Base-by-base conservation (phyloP, 2,888 invertebrate genomes). In the Dasypolia templi region DNA sequence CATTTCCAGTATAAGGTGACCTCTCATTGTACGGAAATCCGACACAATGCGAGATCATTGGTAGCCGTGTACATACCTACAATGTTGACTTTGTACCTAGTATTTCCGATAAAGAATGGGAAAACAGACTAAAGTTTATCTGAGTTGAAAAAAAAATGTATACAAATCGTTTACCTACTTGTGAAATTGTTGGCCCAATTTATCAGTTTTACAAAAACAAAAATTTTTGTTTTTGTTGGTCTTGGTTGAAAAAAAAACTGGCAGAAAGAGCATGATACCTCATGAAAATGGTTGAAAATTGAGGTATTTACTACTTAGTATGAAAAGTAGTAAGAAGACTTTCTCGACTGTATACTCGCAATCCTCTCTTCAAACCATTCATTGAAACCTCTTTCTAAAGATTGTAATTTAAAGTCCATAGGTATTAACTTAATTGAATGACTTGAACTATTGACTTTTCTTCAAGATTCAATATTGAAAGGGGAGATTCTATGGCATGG, bases 371-470 rank as follows among this genome's bases (percentile, higher is more conserved):
- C 49, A 53, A 64, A 29, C 68, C 58, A 46, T 63, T 64, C 66
- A 67, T 70, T 67, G 62, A 49, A 42, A 22, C 17, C 19, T 79
- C 49, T 83, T 79, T 73, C 61, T 46, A 9, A 14, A 63, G 64
- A 64, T 59, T 58, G 39, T 42, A 26, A 67, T 63, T 62, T 17
- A 53, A 76, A 51, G 64, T 71, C 58, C 39, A 62, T 69, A n/a
- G n/a, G n/a, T n/a, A 79, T 67, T 71, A 69, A 86, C 72, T 76
- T 83, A 64, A 66, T 71, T 74, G 55, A 77, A 76, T 74, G 72
- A 75, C 67, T 77, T 62, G 72, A 77, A 69, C 72, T 77, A 72
- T 73, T 80, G 67, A 67, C 56, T 70, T 58, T 49, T 69, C 46
- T 53, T 14, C 7, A 67, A n/a, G 26, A 77, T 46, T 17, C 35